Evolutionary conservation across 2,797 vertebrate species (phyloP).

Genomic region (Sarcophilus harrisii): DNA sequence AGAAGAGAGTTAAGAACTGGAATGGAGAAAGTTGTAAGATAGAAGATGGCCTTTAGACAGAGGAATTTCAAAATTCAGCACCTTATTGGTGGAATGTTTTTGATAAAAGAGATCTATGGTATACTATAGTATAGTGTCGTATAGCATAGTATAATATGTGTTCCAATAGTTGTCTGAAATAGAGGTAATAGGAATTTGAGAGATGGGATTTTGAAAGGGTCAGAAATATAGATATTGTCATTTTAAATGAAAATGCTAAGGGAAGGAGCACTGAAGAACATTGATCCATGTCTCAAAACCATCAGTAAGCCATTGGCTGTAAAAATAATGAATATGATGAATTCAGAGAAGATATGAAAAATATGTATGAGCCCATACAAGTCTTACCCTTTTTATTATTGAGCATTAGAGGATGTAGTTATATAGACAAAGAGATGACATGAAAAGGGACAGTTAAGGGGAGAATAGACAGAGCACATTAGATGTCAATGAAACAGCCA

Average conservation of each 20-base stretch:
- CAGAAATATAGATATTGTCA: not conserved
- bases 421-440: conserved; percentile 61
- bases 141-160: no score
- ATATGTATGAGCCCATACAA: not conserved
- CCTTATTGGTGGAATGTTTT: not conserved
- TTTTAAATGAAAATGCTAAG: not conserved
- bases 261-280: not conserved
- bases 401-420: conserved; percentile 78
- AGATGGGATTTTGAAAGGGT: conserved; percentile 12
- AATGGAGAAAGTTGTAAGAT: not conserved
- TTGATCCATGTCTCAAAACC: not conserved
- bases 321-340: not conserved
- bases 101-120: not conserved
- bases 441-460: conserved; percentile 13
- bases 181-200: not conserved
- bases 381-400: conserved; percentile 77
- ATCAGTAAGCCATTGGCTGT: not conserved
- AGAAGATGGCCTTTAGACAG: not conserved
- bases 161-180: conserved; percentile 17
- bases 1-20: not conserved
- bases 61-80: not conserved
- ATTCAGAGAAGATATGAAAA: not conserved
- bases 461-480: not conserved
- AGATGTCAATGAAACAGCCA: conserved; percentile 18
- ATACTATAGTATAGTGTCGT: no score